Evolutionary conservation across 2,888 invertebrate genomes (phyloP), one percentile per base, ranked within the genome.

Genomic region (Laspeyria flexula): DNA sequence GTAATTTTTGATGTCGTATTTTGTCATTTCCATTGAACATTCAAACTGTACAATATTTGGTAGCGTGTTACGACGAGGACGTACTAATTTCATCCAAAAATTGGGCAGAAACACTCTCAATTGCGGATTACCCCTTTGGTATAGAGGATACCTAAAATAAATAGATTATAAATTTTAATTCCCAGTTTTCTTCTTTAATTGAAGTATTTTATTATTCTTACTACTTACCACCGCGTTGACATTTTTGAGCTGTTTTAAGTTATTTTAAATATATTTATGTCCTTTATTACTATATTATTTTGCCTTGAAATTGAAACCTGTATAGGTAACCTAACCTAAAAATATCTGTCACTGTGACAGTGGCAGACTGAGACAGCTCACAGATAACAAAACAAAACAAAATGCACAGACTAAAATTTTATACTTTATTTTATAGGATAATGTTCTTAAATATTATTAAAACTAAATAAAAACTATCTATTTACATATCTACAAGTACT

Each of bases 31-130:
- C 91, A 97, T 96, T 6, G 99, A 98, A 69, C 98, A 97, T 41
- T 96, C 94, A 86, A 99, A 99, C 43, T 96, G 94, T 0, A 98
- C 97, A 31, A 96, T 86, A 91, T 99, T 97, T 38, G 95, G 93
- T 1, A 97, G 97, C 65, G 95, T 94, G 25, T 93, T 93, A 13
- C 92, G 86, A 12, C 84, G 63, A 0, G 97, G 95, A 45, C 95
- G 93, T 0, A 99, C 94, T 12, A 99, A 76, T 90, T 99, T 99
- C 95, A 99, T 95, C 98, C 98, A 99, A 88, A 99, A 99, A 83
- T 99, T 98, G 0, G 99, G 99, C 25, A 99, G 89, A 85, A 98
- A 98, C 7, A 99, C 94, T 51, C 99, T 93, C 25, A 97, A 88
- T 79, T 99, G 99, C n/a, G 99, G 99, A 83, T 97, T 97, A 10